Conservation (phyloP, 2,113 vertebrate genomes). For the Cyprinus carpio region DNA sequence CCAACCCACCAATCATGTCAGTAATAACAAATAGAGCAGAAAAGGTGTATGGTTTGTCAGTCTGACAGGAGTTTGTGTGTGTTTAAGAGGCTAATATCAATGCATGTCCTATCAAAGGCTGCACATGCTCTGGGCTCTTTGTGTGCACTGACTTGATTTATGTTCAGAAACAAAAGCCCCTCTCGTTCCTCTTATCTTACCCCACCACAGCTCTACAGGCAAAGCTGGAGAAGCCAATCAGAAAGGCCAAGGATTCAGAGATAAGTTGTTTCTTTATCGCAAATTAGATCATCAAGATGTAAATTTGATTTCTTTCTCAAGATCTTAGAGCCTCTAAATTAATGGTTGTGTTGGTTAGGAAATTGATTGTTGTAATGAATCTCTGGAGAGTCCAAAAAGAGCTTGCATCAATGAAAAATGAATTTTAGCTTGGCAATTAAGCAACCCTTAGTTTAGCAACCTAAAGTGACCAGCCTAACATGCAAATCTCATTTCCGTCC, state of each 20-base stretch:
- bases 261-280: constrained; percentile 65
- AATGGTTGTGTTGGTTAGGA: constrained; percentile 41
- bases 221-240: constrained; percentile 48
- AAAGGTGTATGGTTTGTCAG: constrained; percentile 15
- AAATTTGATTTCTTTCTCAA: constrained; percentile 58
- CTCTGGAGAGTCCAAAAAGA: constrained; percentile 53
- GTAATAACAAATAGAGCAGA: constrained; percentile 13
- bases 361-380: constrained; percentile 57
- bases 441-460: neutral
- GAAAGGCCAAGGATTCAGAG: constrained; percentile 39
- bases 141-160: constrained; percentile 60
- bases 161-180: constrained; percentile 59
- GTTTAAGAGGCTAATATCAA: constrained; percentile 35
- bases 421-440: constrained; percentile 37
- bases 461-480: neutral
- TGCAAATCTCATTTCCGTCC: constrained; percentile 21
- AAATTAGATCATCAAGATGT: constrained; percentile 74
- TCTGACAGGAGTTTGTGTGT: neutral
- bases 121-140: constrained; percentile 56
- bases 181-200: constrained; percentile 56
- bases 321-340: constrained; percentile 46
- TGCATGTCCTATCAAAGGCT: constrained; percentile 51
- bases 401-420: constrained; percentile 46
- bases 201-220: constrained; percentile 43
- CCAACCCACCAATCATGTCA: neutral